phyloP scores from a whole-genome alignment of 2,888 invertebrate species.

The Erebia epiphron region DNA sequence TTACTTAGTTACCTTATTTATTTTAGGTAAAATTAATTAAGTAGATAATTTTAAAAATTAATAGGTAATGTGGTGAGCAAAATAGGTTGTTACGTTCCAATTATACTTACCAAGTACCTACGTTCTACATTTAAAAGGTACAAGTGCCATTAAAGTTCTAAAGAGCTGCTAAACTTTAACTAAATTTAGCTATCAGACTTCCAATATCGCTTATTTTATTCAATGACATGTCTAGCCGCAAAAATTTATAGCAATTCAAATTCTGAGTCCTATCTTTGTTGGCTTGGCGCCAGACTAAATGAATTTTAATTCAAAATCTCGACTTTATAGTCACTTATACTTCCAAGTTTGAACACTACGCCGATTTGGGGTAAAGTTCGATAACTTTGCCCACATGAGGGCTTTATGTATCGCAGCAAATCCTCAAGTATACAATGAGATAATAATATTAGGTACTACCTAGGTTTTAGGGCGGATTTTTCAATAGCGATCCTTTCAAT shows the following conservation, averaged over 20 bases:
- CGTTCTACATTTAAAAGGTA: too few species aligned
- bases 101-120: too few species aligned
- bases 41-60: too few species aligned
- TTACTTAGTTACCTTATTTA: too few species aligned
- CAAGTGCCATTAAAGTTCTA: too few species aligned
- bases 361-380: constrained; percentile 39
- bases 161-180: neutral
- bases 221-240: constrained; percentile 29
- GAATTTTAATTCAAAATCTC: constrained; percentile 42
- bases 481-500: too few species aligned
- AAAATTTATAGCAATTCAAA: constrained; percentile 36
- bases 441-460: neutral
- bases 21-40: too few species aligned
- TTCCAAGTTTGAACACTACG: constrained; percentile 37
- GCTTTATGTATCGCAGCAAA: constrained; percentile 36
- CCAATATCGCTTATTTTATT: constrained; percentile 11
- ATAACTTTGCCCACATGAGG: constrained; percentile 37
- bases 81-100: too few species aligned
- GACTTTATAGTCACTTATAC: constrained; percentile 34
- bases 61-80: too few species aligned
- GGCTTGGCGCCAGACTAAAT: constrained; percentile 41
- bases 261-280: constrained; percentile 33
- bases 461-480: neutral
- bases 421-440: constrained; percentile 27
- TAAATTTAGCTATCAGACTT: neutral